These are phyloP conservation scores for Chironex yamaguchii DNA, from an alignment of 30 jellyfish, hydroid and myxozoan genomes.

Conservation along the genomic window DNA sequence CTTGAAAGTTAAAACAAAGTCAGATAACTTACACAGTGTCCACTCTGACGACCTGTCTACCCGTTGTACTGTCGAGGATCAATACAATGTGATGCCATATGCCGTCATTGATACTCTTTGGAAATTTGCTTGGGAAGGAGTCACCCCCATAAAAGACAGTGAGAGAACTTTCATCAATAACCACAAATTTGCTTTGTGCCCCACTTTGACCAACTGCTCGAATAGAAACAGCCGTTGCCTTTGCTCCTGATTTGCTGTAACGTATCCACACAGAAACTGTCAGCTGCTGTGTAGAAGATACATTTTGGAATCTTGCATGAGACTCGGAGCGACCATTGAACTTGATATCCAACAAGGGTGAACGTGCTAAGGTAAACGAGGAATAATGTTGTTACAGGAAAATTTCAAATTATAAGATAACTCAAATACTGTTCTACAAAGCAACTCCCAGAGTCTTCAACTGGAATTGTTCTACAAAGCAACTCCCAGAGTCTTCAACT, in stretches of 20 bases:
- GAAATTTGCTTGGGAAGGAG: slow-evolving; percentile 15
- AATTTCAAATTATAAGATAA: too few relatives aligned
- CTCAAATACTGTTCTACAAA: too few relatives aligned
- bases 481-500: too few relatives aligned
- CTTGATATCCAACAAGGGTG: slow-evolving; percentile 76
- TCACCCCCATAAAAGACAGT: slow-evolving; percentile 25
- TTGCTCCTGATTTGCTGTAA: slow-evolving; percentile 30
- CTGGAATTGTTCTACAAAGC: too few relatives aligned
- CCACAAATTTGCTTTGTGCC: not conserved
- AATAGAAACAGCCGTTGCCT: slow-evolving; percentile 28
- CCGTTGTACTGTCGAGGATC: slow-evolving; percentile 34
- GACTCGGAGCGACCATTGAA: slow-evolving; percentile 88
- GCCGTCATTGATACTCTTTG: slow-evolving; percentile 58
- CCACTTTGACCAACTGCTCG: slow-evolving; percentile 19
- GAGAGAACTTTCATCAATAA: not conserved
- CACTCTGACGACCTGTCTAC: slow-evolving; percentile 9
- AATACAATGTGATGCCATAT: slow-evolving; percentile 76
- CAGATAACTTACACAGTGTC: slow-evolving; percentile 53
- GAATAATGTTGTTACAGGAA: too few relatives aligned
- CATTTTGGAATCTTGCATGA: slow-evolving; percentile 45
- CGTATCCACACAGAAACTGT: slow-evolving; percentile 80
- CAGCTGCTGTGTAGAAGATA: not conserved
- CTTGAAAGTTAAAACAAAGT: too few relatives aligned
- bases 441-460: too few relatives aligned
- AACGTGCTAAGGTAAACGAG: too few relatives aligned